Base-by-base conservation (phyloP, 2,888 invertebrate genomes). In the Calameuta filiformis region DNA sequence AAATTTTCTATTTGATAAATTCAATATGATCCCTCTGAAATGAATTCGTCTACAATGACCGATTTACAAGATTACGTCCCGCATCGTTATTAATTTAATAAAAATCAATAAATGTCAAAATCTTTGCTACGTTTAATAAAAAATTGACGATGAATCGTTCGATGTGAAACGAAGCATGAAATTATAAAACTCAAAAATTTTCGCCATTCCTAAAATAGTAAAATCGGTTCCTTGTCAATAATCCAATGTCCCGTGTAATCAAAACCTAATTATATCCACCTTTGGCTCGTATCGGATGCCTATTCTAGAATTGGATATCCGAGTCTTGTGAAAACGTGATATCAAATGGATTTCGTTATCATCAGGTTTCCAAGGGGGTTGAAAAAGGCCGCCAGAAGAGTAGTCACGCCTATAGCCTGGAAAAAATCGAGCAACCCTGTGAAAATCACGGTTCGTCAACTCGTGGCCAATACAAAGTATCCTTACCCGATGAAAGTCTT, bases 401-500 rank as follows among this genome's bases (percentile, higher is more conserved):
- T 23, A 56, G 23, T 56, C 23, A 23, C 56, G 56, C 56, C 56
- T 56, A 56, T 23, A 23, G 56, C 2, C 56, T 56, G 56, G 56
- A 56, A 31, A 71, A 31, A 71, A 71, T 31, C 0, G 71, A 31
- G 71, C 71, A 31, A 31, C 12, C 71, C 71, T 9, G 71, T 34
- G 71, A 71, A 71, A 15, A 71, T 71, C 31, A 34, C 71, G 31
- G 31, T 34, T 71, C 71, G 71, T 71, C 71, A 34, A 71, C 31
- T 33, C 71, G 71, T 34, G 71, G 71, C 31, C 71, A 23, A 31
- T 71, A 71, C 71, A 34, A 33, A 34, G 71, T 71, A 23, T 31
- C 74, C 35, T 35, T 74, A 35, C 75, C 75, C 35, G 77, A 77
- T 30, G 79, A 56, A 73, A 74, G 76, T 69, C 35, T 79, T 69